Evolutionary conservation across 2,888 invertebrate species (phyloP), one percentile per base, ranked within the genome.

Genomic region (Ochropacha duplaris): DNA sequence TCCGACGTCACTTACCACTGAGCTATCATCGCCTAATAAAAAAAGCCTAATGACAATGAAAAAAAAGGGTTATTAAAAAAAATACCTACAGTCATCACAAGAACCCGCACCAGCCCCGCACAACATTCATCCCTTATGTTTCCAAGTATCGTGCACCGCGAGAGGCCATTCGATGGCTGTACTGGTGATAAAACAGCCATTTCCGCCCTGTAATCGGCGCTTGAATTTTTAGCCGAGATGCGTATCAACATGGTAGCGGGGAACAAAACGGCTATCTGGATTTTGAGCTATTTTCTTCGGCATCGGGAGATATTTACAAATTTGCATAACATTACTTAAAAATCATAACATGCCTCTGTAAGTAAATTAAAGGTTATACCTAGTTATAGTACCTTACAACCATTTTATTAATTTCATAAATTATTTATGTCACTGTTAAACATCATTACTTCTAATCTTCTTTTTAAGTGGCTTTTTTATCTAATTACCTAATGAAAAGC

Each of bases 151-250:
- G 36, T 59, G 57, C 62, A 55, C 57, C 62, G 56, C 65, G 62
- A 64, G 62, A 64, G 64, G 67, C 66, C 71, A 71, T 71, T 68
- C 63, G 60, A 54, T 59, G 59, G 66, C 66, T 71, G 69, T 64
- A 65, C 55, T 67, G 59, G 84, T 81, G 85, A 89, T 90, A 90
- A 88, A 90, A 87, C 88, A 81, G 71, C 84, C 82, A 83, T 88
- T 88, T 79, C 69, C 50, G 56, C 59, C 44, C 74, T 78, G 89
- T 88, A 88, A 90, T 88, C 86, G 86, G 63, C 69, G 76, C 63
- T 78, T 78, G 84, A 85, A 83, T 88, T 87, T 86, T 86, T 83
- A 81, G 78, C 74, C 74, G 76, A 71, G 84, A 85, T 84, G 65
- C 75, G 72, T 81, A 85, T 86, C 84, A 75, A 74, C 71, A 50